Evolutionary conservation across 2,888 invertebrate species (phyloP), one percentile per base, ranked within the genome.

Genomic region (Trichogramma dendrolimi): DNA sequence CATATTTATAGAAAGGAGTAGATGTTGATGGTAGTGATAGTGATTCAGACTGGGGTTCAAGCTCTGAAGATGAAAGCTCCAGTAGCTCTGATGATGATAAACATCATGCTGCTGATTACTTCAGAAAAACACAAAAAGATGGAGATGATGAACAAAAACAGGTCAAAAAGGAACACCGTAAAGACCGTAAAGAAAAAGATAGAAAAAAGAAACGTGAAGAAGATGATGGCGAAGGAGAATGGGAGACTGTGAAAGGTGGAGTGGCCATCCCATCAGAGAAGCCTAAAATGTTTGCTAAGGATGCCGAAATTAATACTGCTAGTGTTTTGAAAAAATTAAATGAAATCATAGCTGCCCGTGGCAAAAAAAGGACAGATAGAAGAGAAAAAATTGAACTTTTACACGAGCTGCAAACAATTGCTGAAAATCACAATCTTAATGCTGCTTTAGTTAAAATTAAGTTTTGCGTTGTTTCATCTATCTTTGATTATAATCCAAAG

Each of bases 201-300:
- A 77, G 82, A 55, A 87, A 74, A 81, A 86, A 72, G 81, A 85
- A 82, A 51, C 83, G 85, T 11, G 91, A 89, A 69, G 87, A 88
- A 55, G 91, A 89, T 64, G 91, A 92, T 73, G 92, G 88, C 1
- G 89, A 87, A 71, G 93, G 91, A 4, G 94, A 89, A 74, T 96
- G 96, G 96, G 91, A 93, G 77, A 91, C 92, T 4, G 96, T 96
- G 0, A 88, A 89, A 69, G 91, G 92, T 65, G 95, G 95, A 0
- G 90, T 91, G 0, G 89, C 92, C 0, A 88, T 91, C 64, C 89
- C 89, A 39, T 84, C 85, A 42, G 94, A 96, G 75, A 95, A 96
- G 75, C 94, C 94, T 0, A 96, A 96, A 80, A 96, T 99, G 94
- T 99, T 99, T 77, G 94, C 93, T 44, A 97, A 98, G 81, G 98